phyloP scores from a whole-genome alignment of 1,140 invertebrate genomes.

The Camponotus floridanus region DNA sequence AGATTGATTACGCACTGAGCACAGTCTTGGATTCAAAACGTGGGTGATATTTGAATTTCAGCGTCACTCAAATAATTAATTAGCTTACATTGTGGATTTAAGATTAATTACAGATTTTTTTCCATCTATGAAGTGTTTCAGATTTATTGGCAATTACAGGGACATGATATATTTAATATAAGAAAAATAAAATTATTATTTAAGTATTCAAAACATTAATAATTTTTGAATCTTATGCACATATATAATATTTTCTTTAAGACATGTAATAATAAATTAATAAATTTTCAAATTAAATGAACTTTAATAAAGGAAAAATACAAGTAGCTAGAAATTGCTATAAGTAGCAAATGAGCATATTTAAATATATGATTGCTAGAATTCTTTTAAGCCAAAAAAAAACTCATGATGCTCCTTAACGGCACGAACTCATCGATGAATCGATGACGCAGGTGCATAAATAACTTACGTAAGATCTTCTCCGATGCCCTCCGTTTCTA shows the following conservation, averaged over 20 bases:
- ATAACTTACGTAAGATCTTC: constrained; percentile 55
- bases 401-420: not conserved
- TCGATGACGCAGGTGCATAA: constrained; percentile 40
- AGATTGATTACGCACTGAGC: not conserved
- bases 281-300: not conserved
- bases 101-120: not conserved
- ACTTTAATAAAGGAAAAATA: not conserved
- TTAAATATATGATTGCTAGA: not conserved
- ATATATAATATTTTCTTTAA: not conserved
- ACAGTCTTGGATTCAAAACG: not conserved
- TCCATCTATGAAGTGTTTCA: not conserved
- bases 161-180: no score
- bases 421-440: constrained; percentile 3
- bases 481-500: constrained; percentile 12
- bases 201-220: not conserved
- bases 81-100: not conserved
- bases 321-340: no score
- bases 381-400: not conserved
- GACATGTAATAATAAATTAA: no score
- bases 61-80: not conserved
- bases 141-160: not conserved
- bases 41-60: constrained; percentile 23
- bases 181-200: not conserved
- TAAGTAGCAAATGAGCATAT: not conserved
- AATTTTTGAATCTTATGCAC: not conserved